Base-by-base conservation (phyloP, 2,113 vertebrate species). In the Upupa epops region DNA sequence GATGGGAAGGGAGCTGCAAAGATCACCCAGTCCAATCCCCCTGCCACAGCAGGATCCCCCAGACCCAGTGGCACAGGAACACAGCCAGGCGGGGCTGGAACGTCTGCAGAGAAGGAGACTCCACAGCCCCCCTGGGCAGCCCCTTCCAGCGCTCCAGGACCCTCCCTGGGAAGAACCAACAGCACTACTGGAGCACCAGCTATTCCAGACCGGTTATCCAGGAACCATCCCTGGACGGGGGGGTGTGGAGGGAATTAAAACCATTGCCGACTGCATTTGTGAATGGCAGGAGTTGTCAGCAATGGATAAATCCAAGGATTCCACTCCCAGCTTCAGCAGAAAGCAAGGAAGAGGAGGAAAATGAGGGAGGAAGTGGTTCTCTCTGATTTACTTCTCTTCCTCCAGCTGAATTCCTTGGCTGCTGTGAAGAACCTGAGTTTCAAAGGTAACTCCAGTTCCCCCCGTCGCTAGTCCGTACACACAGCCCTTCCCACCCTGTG, bases 351-450 rank as follows among this genome's bases (percentile, higher is more conserved):
- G 42, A 22, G 2, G 8, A 17, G 70, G 45, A 13, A 89, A 54
- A 74, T 46, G 55, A 11, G 56, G 51, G 77, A 66, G 77, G 2
- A 75, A 93, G 78, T 22, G 59, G 52, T 45, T 54, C 0, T 2
- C 68, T 69, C 86, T 34, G 89, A 82, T 71, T 80, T 60, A n/a
- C n/a, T n/a, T 71, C 37, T 58, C 40, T 56, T 26, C 11, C 32
- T 90, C 61, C 66, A 66, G 42, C 90, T 96, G 96, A 92, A 93
- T 96, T 93, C 89, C 78, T 90, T 25, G 63, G 25, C 66, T 94
- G 81, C 66, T 82, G 63, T 72, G 69, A 83, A 79, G 76, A 95
- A 89, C 59, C 63, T 52, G 59, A 29, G 42, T 94, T 94, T 93
- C 86, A 93, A 93, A 94, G 71, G 60, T 83, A 95, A 76, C 74